Conservation (phyloP, 2,113 vertebrate species). For the Engraulis encrasicolus region DNA sequence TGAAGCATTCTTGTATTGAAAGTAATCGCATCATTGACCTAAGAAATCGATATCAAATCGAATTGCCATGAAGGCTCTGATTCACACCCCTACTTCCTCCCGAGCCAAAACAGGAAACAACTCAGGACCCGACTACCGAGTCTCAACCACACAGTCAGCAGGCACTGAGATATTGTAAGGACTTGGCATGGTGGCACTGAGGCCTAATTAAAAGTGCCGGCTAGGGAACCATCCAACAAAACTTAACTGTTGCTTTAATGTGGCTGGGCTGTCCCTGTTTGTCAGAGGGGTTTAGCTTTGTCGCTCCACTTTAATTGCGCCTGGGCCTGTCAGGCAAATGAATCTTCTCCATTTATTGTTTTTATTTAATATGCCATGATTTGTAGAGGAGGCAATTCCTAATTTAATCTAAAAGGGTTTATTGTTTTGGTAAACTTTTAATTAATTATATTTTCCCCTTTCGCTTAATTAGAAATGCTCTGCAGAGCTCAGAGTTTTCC, state of each 20-base stretch:
- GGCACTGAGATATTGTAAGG: neutral
- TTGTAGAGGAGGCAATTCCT: constrained; percentile 60
- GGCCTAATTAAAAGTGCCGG: neutral
- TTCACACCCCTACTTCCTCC: no score
- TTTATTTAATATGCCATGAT: constrained; percentile 48
- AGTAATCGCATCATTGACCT: no score
- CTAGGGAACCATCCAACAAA: neutral
- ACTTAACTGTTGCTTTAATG: neutral
- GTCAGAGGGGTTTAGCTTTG: neutral
- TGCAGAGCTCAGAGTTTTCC: neutral
- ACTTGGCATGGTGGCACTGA: neutral
- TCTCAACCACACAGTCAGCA: neutral
- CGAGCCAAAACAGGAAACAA: neutral
- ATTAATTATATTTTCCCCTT: constrained; percentile 54
- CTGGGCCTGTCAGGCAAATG: neutral
- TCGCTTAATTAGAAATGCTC: neutral
- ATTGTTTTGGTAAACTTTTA: constrained; percentile 69
- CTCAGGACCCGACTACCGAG: neutral
- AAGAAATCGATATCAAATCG: no score
- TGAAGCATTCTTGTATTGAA: no score
- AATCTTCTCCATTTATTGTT: constrained; percentile 57
- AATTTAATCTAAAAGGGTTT: constrained; percentile 68
- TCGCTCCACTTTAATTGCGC: neutral
- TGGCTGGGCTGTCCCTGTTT: neutral
- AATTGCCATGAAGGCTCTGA: no score